Evolutionary conservation across 2,888 invertebrate genomes (phyloP), one percentile per base, ranked within the genome.

Genomic region (Calliopum simillimum): DNA sequence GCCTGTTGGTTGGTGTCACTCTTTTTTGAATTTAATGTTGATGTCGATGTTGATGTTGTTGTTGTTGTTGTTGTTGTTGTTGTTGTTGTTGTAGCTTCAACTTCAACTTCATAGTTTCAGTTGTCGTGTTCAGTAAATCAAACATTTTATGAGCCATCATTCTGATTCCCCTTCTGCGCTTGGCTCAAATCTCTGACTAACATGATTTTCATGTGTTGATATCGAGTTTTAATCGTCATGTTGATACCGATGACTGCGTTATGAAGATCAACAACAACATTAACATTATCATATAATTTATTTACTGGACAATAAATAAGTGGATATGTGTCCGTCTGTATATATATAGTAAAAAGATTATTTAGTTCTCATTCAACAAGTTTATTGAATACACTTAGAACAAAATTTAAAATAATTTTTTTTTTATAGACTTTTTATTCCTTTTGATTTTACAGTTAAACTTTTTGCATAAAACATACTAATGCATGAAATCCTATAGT

Each of bases 131-230:
- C 79, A 75, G 79, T 81, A 80, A 81, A 76, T 80, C 78, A 77
- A 76, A 76, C 78, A 77, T 79, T 80, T 80, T 80, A 80, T 78
- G 81, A 81, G 58, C 63, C 44, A 44, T 63, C 61, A 78, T 71
- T 74, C 41, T n/a, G 13, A 16, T 25, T 66, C 43, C 59, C n/a
- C 4, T 55, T 58, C 16, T 47, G 46, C 19, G 43, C 2, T 61
- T 59, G 47, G 19, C 19, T 56, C 68, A 70, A 71, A 68, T 69
- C 8, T 71, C 58, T 44, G 8, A 11, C 46, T 77, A 78, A 81
- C 81, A 81, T 78, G 81, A 77, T 81, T 81, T 81, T 33, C 81
- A 78, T 80, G 81, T 80, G 81, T 79, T 76, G 77, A 77, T 81
- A 79, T 80, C 77, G 79, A 78, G 79, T 77, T 81, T 80, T 81